Evolutionary conservation across 2,888 invertebrate species (phyloP), one percentile per base, ranked within the genome.

Genomic region (Pristionchus maxplancki): DNA sequence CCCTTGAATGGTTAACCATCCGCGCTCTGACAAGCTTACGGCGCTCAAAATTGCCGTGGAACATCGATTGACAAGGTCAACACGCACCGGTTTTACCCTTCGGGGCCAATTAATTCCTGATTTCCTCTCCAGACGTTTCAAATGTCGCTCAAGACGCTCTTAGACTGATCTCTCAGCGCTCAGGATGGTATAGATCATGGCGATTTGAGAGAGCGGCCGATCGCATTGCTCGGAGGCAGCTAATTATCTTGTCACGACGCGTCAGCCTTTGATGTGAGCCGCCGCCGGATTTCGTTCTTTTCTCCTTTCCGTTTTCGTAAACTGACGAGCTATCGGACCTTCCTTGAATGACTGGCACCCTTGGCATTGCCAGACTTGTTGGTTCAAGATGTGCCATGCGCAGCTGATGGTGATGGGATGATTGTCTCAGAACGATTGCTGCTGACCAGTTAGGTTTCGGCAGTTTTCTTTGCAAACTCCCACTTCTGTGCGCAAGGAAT

Each of bases 211-310:
- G n/a, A n/a, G n/a, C n/a, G n/a, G n/a, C n/a, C n/a, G n/a, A n/a
- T n/a, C n/a, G n/a, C n/a, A n/a, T n/a, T n/a, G n/a, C n/a, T n/a
- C n/a, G 24, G n/a, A 1, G 40, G 17, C 1, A 6, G 0, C 44
- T 78, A 34, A 78, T 78, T 78, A 78, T 78, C n/a, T 78, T 78
- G 78, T 78, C 78, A 78, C 44, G n/a, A 44, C 48, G n/a, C 48
- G 28, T 2, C 44, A 15, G 28, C 74, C 74, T 78, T 78, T 78
- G 78, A 78, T 11, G 44, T 48, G 40, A 1, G 28, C 78, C 78
- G 78, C 78, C 24, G 8, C 40, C 40, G 44, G 44, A 48, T 78
- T 28, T 48, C n/a, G 4, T 44, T 37, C 53, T 20, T 8, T 67
- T 34, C 20, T 11, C 64, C 1, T 34, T 11, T 8, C 17, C 20